phyloP scores from a whole-genome alignment of 2,888 invertebrate genomes.

The Temnothorax rugatulus region DNA sequence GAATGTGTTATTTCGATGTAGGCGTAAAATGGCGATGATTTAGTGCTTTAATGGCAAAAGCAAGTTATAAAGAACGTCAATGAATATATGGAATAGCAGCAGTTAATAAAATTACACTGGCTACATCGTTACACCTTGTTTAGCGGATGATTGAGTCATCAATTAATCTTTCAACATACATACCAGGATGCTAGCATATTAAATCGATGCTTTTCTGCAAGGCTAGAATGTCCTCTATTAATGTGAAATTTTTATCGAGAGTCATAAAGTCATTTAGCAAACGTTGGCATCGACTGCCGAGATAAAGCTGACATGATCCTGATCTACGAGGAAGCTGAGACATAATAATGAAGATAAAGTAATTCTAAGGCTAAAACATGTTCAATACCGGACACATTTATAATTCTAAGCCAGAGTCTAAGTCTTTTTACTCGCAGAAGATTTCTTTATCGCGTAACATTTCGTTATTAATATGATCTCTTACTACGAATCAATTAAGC shows the following conservation, averaged over 20 bases:
- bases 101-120: neutral
- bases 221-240: constrained; percentile 9
- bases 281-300: constrained; percentile 33
- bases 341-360: constrained; percentile 55
- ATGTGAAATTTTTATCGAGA: constrained; percentile 35
- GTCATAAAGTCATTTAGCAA: constrained; percentile 44
- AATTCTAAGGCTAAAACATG: constrained; percentile 42
- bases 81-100: neutral
- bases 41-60: neutral
- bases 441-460: constrained; percentile 1
- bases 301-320: constrained; percentile 56
- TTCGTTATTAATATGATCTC: constrained; percentile 14
- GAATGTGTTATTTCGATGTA: constrained; percentile 7
- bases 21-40: neutral
- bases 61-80: neutral
- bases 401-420: constrained; percentile 22
- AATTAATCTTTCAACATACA: constrained; percentile 26
- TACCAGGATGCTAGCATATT: neutral
- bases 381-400: constrained; percentile 47
- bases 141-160: constrained; percentile 26
- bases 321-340: constrained; percentile 51
- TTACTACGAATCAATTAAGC: constrained; percentile 12
- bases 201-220: constrained; percentile 9
- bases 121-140: neutral
- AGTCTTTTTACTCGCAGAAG: constrained; percentile 19